Evolutionary conservation across 2,797 vertebrate species (phyloP).

Genomic region (Schizothorax lantsangensis): DNA sequence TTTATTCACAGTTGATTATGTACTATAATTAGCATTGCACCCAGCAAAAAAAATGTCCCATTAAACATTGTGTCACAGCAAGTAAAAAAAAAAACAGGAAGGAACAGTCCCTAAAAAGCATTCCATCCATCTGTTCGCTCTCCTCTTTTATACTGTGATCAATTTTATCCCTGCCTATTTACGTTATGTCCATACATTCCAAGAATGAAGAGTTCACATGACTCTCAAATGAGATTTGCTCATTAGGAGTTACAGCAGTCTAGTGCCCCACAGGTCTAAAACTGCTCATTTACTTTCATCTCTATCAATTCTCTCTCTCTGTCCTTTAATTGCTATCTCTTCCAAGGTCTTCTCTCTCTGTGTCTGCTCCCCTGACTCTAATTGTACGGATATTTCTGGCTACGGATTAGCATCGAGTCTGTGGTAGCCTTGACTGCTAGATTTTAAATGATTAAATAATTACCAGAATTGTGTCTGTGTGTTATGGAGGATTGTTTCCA

Average conservation of each 20-base stretch:
- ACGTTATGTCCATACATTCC: conserved; percentile 10
- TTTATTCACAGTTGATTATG: conserved; percentile 22
- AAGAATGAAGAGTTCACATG: conserved; percentile 11
- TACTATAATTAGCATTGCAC: background rate
- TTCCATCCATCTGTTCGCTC: conserved; percentile 18
- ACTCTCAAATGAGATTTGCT: conserved; percentile 30
- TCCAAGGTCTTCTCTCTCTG: conserved; percentile 63
- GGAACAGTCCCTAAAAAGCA: background rate
- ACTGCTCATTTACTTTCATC: conserved; percentile 43
- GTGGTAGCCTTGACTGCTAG: conserved; percentile 62
- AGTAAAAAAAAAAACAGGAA: background rate
- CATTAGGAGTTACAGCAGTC: conserved; percentile 18
- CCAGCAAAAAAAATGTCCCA: background rate
- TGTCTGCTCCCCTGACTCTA: conserved; percentile 67
- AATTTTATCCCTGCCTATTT: conserved; percentile 10
- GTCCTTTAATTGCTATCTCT: conserved; percentile 54
- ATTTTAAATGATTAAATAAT: conserved; percentile 76
- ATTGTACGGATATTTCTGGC: conserved; percentile 77
- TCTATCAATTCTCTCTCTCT: conserved; percentile 31
- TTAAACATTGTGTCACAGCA: background rate
- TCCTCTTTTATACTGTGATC: background rate
- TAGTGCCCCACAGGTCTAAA: conserved; percentile 28
- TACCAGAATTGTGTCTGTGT: conserved; percentile 61
- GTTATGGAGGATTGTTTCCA: background rate
- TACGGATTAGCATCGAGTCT: conserved; percentile 66